Percentiles rank a stretch among this genome's conserved stretches.
Evolutionary conservation across 37 sponge, comb jelly and placozoan genomes (phyloP).

Genomic region (Halisarca cf. caerulea): DNA sequence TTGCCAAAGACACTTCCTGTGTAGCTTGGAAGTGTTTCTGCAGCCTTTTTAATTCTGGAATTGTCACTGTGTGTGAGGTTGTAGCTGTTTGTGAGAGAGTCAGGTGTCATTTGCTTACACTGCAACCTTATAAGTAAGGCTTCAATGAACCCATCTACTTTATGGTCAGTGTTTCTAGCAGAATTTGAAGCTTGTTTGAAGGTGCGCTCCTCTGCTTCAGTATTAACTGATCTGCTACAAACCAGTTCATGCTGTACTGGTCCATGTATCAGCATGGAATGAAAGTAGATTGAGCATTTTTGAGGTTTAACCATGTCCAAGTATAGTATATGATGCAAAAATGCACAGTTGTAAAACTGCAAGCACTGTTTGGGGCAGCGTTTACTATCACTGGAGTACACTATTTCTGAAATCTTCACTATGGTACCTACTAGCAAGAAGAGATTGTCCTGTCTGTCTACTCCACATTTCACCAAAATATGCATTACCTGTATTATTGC

Average conservation of each 20-base stretch:
- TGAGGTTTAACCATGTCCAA: background rate
- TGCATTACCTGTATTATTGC: conserved; percentile 2
- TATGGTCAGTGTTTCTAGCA: background rate
- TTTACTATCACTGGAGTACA: conserved; percentile 1
- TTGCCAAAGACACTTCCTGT: conserved; percentile 1
- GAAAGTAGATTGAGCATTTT: no score
- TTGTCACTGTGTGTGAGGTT: background rate
- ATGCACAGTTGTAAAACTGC: background rate
- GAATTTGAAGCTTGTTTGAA: conserved; percentile 4
- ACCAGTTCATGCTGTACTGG: conserved; percentile 9
- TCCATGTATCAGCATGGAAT: conserved; percentile 9
- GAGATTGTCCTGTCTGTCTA: background rate
- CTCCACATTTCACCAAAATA: background rate
- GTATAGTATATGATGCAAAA: conserved; percentile 1
- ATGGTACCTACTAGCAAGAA: background rate
- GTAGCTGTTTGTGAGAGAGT: background rate
- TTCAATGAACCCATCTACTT: background rate
- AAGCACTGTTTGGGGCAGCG: background rate
- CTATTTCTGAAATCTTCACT: conserved; percentile 17
- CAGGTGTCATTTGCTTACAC: background rate
- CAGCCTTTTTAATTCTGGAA: conserved; percentile 17
- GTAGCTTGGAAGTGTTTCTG: conserved; percentile 5
- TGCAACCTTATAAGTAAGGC: background rate
- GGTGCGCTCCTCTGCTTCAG: background rate
- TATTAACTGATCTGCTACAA: background rate